Base-by-base conservation (phyloP, 1,140 invertebrate species). In the Planococcus citri region DNA sequence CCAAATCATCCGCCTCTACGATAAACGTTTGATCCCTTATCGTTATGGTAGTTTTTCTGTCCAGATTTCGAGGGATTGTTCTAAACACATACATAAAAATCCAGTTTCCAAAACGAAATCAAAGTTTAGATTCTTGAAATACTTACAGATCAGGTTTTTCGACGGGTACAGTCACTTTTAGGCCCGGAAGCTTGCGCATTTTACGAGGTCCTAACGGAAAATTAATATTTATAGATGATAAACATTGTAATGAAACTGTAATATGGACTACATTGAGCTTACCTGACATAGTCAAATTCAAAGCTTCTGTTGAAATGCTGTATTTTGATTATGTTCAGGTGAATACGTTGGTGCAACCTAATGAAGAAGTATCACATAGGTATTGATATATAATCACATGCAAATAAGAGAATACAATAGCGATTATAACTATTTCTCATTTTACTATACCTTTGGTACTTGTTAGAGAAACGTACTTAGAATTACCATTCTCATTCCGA, bases 1-100 rank as follows among this genome's bases (percentile, higher is more conserved):
- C 88, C 73, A 93, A 81, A 78, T 92, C 91, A 82, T 92, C 90
- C n/a, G 92, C 91, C 79, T 92, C 90, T 17, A 97, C 92, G 73
- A 88, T 88, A 78, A 94, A 93, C 33, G 88, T 91, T 75, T 88
- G 85, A 60, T 92, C 90, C 60, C 83, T 89, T 74, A 94, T 89
- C 71, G 90, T 92, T 70, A 94, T 92, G 64, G 88, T 92, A 51
- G 91, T 91, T 71, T 86, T 83, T 74, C 88, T 91, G 75, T 94
- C 91, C 72, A 94, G 78, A 79, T 94, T 92, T 67, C 88, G 83
- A 72, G 91, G 91, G 29, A 88, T 86, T 27, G 85, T 83, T 27
- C 88, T 90, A 73, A 75, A 68, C 14, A 71, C 51, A 51, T 29
- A 20, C 14, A 58, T 57, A 64, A 9, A 8, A 37, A 70, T 29